phyloP scores from a whole-genome alignment of 2,888 invertebrate genomes.

The Sarcophaga variegata region DNA sequence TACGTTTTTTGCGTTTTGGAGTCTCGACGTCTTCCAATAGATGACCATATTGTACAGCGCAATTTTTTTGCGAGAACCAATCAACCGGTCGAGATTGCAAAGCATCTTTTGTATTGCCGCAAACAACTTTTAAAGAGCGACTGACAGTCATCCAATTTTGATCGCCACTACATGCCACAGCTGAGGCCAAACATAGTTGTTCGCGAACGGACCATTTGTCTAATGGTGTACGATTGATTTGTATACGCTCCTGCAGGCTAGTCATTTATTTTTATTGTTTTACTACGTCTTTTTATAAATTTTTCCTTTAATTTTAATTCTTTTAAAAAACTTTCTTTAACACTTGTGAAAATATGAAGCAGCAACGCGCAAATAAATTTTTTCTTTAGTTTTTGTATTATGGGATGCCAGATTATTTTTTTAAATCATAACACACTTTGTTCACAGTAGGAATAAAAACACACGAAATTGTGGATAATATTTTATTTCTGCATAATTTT shows the following conservation, averaged over 20 bases:
- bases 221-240: constrained; percentile 87
- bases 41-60: constrained; percentile 94
- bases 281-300: not conserved
- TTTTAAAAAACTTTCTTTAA: not conserved
- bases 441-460: too few species aligned
- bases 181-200: constrained; percentile 92
- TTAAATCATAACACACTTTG: too few species aligned
- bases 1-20: constrained; percentile 82
- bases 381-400: not conserved
- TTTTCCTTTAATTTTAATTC: not conserved
- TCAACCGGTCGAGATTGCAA: constrained; percentile 84
- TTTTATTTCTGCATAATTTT: too few species aligned
- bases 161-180: constrained; percentile 95
- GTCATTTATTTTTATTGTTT: constrained; percentile 46
- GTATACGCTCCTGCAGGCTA: constrained; percentile 75
- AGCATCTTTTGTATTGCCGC: constrained; percentile 80
- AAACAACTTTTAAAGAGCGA: constrained; percentile 86
- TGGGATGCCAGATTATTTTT: not conserved
- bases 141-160: constrained; percentile 87
- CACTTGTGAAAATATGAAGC: not conserved
- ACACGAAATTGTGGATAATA: too few species aligned
- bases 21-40: constrained; percentile 94
- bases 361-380: not conserved
- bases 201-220: constrained; percentile 94
- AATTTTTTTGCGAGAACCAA: constrained; percentile 96